A percentile compares a stretch with the other conserved stretches of the same genome.
These are phyloP conservation scores for Cettia cetti DNA, from an alignment of 2,113 vertebrate species.

Conservation along the genomic window DNA sequence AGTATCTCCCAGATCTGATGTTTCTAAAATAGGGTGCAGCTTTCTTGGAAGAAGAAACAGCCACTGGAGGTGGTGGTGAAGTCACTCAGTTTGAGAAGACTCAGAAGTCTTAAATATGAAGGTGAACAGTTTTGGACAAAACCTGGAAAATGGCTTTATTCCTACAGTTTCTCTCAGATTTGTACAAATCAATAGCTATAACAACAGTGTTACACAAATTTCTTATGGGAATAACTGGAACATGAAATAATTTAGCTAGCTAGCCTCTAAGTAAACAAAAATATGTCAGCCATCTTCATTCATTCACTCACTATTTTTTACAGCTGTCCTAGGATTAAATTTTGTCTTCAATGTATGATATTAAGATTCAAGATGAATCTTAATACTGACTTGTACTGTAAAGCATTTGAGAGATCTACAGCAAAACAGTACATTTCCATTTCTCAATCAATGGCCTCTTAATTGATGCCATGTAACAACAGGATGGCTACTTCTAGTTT, in stretches of 20 bases:
- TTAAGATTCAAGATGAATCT: neutral
- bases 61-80: neutral
- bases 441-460: neutral
- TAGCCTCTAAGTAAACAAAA: neutral
- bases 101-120: neutral
- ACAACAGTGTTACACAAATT: neutral
- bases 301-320: neutral
- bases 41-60: neutral
- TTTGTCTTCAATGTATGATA: neutral
- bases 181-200: neutral
- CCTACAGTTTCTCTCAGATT: neutral
- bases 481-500: neutral
- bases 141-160: neutral
- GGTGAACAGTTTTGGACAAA: neutral
- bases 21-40: neutral
- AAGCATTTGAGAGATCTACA: neutral
- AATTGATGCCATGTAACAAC: neutral
- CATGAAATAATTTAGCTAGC: neutral
- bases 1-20: neutral
- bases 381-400: neutral
- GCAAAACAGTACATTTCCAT: neutral
- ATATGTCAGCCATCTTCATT: neutral
- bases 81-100: neutral
- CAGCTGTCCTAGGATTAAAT: neutral
- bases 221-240: neutral